These are phyloP conservation scores for Temnopleurus reevesii DNA, from an alignment of 53 echinoderm and acorn worm species.

Conservation along the genomic window DNA sequence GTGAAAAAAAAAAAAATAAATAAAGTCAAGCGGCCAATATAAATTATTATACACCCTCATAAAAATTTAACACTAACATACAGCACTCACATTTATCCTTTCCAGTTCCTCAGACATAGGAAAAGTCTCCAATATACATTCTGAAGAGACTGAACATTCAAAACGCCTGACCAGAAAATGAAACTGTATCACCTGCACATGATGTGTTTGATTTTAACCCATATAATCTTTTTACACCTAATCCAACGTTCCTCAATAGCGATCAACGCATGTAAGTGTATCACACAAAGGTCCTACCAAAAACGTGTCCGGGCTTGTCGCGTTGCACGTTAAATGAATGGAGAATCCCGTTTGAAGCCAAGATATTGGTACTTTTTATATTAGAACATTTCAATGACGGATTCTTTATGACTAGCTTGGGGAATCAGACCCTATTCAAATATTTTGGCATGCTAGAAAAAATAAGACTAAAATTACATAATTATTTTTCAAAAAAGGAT, in stretches of 20 bases:
- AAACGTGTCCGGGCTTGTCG: constrained; percentile 31
- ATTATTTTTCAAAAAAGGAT: background rate
- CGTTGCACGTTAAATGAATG: background rate
- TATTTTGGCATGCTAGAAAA: background rate
- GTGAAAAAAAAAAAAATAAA: no score
- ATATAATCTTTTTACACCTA: background rate
- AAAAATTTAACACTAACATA: background rate
- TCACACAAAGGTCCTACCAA: background rate
- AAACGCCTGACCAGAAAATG: background rate
- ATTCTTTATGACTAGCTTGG: background rate
- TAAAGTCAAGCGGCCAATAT: no score
- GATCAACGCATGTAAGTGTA: background rate
- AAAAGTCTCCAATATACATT: background rate
- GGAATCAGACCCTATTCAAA: constrained; percentile 15
- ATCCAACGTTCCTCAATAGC: constrained; percentile 26
- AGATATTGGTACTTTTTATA: background rate
- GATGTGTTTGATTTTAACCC: background rate
- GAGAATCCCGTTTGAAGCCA: background rate
- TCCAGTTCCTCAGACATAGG: no score
- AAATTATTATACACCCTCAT: background rate
- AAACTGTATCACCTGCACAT: background rate
- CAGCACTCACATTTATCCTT: background rate
- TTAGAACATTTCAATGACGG: background rate
- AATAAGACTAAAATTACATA: background rate
- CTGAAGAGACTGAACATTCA: constrained; percentile 4